phyloP scores from a whole-genome alignment of 2,888 invertebrate species.

The Invenusta paracnida region DNA sequence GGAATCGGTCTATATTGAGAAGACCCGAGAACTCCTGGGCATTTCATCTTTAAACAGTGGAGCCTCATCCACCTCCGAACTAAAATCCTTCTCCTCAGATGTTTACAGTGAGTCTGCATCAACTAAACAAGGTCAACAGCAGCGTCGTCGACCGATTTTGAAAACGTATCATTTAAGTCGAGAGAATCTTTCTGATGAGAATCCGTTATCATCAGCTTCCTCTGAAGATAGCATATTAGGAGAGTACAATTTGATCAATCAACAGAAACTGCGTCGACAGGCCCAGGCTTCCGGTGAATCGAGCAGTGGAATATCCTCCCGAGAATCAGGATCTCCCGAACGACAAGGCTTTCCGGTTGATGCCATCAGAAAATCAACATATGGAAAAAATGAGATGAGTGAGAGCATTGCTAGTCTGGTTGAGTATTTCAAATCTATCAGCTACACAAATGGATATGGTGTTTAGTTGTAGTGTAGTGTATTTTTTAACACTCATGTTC shows the following conservation, averaged over 20 bases:
- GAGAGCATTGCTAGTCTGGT: too few species aligned
- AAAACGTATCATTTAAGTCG: background rate
- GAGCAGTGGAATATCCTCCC: background rate
- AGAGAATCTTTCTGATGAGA: background rate
- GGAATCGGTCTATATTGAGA: background rate
- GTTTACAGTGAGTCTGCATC: background rate
- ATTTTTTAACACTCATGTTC: too few species aligned
- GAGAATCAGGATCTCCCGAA: background rate
- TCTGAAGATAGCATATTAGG: too few species aligned
- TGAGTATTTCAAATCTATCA: too few species aligned
- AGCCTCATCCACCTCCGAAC: background rate
- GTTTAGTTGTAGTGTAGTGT: too few species aligned
- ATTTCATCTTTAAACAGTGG: background rate
- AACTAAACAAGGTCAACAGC: background rate
- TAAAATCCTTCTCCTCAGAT: background rate
- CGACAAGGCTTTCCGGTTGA: too few species aligned
- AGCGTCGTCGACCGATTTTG: background rate
- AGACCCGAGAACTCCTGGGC: background rate
- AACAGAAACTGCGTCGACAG: background rate
- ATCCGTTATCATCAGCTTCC: too few species aligned
- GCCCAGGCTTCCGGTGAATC: background rate
- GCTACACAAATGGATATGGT: too few species aligned
- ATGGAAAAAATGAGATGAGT: too few species aligned
- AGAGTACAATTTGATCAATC: too few species aligned
- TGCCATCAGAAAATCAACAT: too few species aligned